These are phyloP conservation scores for Xenentodon cancila DNA, from an alignment of 2,797 vertebrate species.

Conservation along the genomic window DNA sequence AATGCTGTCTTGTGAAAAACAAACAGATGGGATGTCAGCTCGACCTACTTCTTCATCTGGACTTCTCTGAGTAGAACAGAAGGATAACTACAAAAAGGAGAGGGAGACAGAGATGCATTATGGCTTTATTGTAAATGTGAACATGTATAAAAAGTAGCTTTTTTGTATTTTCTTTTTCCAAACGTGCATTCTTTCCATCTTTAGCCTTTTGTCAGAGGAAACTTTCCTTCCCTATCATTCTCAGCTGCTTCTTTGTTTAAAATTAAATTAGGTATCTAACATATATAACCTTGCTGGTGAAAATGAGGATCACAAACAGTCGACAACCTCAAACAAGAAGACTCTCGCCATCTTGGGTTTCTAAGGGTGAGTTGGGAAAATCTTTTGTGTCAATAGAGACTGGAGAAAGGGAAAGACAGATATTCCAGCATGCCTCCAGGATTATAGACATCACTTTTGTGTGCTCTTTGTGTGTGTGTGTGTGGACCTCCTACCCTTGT, in stretches of 20 bases:
- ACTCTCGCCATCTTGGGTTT: neutral
- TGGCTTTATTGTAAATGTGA: slow-evolving; percentile 16
- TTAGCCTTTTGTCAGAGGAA: too few species aligned
- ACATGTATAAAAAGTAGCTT: neutral
- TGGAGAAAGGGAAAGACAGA: slow-evolving; percentile 9
- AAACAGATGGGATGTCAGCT: slow-evolving; percentile 75
- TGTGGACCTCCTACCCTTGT: slow-evolving; percentile 27
- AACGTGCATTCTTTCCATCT: neutral
- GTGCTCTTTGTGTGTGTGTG: neutral
- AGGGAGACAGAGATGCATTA: slow-evolving; percentile 15
- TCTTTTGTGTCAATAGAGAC: slow-evolving; percentile 10
- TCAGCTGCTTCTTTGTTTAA: too few species aligned
- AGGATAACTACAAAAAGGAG: slow-evolving; percentile 18
- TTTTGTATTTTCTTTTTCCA: neutral
- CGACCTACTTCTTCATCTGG: slow-evolving; percentile 76
- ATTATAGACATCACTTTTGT: slow-evolving; percentile 19
- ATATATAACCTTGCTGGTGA: slow-evolving; percentile 15
- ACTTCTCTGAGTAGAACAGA: slow-evolving; percentile 48
- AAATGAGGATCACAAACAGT: slow-evolving; percentile 1
- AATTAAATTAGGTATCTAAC: neutral
- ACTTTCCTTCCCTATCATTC: neutral
- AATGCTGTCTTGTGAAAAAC: slow-evolving; percentile 59
- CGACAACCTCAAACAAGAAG: slow-evolving; percentile 12
- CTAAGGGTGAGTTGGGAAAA: slow-evolving; percentile 11
- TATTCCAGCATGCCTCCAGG: slow-evolving; percentile 19